phyloP scores from a whole-genome alignment of 2,888 invertebrate species.

The Eupeodes luniger region DNA sequence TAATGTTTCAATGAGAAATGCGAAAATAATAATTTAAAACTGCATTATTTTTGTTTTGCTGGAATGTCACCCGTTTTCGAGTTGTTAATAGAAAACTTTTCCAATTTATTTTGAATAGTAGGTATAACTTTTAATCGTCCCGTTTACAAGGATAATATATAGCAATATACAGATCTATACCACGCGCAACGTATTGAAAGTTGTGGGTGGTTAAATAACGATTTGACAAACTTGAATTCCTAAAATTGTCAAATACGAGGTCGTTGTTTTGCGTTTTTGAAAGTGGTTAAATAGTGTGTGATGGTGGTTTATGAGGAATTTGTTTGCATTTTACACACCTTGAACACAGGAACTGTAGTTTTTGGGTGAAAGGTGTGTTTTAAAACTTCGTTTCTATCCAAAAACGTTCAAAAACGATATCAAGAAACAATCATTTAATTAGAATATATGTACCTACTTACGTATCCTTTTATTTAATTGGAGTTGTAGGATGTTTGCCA shows the following conservation, averaged over 20 bases:
- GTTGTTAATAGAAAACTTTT: slow-evolving; percentile 26
- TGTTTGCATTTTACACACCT: no score
- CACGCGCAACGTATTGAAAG: background rate
- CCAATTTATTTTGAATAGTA: background rate
- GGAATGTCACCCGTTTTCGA: slow-evolving; percentile 2
- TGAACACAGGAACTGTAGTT: no score
- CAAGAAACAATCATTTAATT: no score
- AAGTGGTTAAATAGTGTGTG: no score
- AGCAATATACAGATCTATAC: background rate
- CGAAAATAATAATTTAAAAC: slow-evolving; percentile 12
- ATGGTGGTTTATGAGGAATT: no score
- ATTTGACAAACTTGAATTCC: background rate
- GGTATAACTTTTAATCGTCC: background rate
- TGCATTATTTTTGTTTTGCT: background rate
- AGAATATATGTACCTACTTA: no score
- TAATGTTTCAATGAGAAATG: slow-evolving; percentile 11
- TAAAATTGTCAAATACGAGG: background rate
- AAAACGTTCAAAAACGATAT: no score
- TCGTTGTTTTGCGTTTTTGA: no score
- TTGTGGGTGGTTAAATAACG: background rate
- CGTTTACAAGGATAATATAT: background rate
- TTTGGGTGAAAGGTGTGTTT: no score
- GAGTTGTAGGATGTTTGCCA: no score
- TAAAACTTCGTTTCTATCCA: no score
- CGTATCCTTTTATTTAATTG: no score